phyloP scores from a whole-genome alignment of 2,113 vertebrate species.

The Dicaeum eximium region DNA sequence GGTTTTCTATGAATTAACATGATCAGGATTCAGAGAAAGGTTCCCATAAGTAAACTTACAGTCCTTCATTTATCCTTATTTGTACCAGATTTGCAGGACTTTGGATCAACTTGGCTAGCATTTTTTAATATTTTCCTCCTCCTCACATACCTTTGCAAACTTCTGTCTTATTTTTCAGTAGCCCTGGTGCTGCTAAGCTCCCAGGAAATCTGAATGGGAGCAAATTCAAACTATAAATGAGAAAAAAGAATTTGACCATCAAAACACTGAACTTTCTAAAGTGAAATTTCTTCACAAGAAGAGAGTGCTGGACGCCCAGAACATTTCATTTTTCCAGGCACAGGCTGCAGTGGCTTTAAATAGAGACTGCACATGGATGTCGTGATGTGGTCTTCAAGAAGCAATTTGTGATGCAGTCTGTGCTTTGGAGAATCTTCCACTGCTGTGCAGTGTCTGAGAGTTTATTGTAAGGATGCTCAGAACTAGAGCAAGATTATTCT shows the following conservation, averaged over 20 bases:
- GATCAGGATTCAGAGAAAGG: not conserved
- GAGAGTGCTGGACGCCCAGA: not conserved
- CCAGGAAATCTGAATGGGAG: not conserved
- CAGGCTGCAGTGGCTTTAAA: not conserved
- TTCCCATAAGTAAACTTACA: not conserved
- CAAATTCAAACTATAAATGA: not conserved
- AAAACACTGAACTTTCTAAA: not conserved
- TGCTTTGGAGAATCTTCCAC: not conserved
- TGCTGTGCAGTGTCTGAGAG: not conserved
- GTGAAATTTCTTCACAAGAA: not conserved
- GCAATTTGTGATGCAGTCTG: not conserved
- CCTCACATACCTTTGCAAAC: not conserved
- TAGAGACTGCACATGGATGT: rapidly evolving
- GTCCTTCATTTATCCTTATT: not conserved
- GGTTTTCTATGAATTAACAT: not conserved
- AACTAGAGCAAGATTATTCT: not conserved
- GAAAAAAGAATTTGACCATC: not conserved
- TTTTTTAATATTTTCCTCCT: not conserved
- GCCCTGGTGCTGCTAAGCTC: not conserved
- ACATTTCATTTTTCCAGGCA: not conserved
- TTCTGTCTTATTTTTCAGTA: not conserved
- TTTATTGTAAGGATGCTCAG: not conserved
- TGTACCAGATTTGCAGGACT: not conserved
- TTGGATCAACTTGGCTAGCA: not conserved
- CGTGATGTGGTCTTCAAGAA: not conserved